Conservation (phyloP, 2,113 vertebrate species). For the Amblyornis subalaris region DNA sequence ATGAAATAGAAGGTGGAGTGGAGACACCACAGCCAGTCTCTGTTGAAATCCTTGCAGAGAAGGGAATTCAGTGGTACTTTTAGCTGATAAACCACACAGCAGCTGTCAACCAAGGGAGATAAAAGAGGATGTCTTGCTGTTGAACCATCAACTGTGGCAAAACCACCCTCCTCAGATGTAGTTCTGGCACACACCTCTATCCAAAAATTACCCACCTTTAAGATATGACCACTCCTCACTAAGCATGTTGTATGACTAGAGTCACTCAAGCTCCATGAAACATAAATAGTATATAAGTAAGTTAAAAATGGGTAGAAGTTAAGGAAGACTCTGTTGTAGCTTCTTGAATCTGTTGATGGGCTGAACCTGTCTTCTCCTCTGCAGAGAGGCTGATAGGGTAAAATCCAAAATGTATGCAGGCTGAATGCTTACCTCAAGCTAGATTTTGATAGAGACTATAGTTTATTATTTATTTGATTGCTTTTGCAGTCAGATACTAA, state of each 20-base stretch:
- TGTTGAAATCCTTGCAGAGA: background rate
- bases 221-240: too few species aligned
- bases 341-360: fast-evolving
- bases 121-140: background rate
- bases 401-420: background rate
- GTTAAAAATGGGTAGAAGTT: background rate
- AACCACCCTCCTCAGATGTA: background rate
- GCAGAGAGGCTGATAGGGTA: too few species aligned
- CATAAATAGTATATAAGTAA: background rate
- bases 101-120: background rate
- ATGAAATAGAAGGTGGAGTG: background rate
- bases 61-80: background rate
- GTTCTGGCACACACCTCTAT: background rate
- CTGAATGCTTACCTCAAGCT: background rate
- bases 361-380: background rate
- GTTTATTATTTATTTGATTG: background rate
- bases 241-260: background rate
- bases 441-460: background rate
- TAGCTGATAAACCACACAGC: background rate
- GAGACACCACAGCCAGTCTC: background rate
- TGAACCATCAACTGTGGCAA: background rate
- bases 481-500: background rate
- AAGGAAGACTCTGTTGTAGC: background rate
- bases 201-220: background rate
- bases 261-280: background rate